Conservation (phyloP, 2,113 vertebrate species). For the Heterotis niloticus region DNA sequence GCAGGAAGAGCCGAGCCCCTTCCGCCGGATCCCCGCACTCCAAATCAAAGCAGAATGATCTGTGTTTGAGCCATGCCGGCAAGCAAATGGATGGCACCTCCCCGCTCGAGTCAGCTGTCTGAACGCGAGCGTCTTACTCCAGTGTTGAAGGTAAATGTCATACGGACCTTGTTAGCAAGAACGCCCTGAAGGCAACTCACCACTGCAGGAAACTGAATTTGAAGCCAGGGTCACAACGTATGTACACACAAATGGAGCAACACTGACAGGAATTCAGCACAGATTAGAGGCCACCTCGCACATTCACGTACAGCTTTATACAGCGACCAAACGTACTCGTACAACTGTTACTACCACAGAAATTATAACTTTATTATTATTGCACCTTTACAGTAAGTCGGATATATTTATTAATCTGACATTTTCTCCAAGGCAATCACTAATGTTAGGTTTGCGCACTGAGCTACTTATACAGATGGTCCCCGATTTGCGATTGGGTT, state of each 20-base stretch:
- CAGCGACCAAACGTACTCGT: not conserved
- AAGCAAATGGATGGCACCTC: slow-evolving; percentile 30
- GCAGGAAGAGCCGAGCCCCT: slow-evolving; percentile 10
- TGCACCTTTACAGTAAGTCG: too few relatives aligned
- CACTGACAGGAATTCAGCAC: not conserved
- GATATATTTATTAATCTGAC: too few relatives aligned
- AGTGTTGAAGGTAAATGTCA: slow-evolving; percentile 34
- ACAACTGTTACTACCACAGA: not conserved
- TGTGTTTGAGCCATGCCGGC: slow-evolving; percentile 15
- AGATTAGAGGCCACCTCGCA: not conserved
- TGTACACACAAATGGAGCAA: not conserved
- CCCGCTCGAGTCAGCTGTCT: slow-evolving; percentile 32
- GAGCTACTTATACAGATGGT: too few relatives aligned
- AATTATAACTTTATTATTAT: not conserved
- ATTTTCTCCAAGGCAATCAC: not conserved
- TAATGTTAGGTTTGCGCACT: too few relatives aligned
- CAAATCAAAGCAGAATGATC: slow-evolving; percentile 44
- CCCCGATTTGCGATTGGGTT: too few relatives aligned
- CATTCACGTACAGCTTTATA: not conserved
- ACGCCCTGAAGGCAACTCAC: slow-evolving; percentile 22
- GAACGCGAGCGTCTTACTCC: slow-evolving; percentile 17
- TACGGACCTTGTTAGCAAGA: slow-evolving; percentile 34
- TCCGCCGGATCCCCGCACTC: slow-evolving; percentile 24
- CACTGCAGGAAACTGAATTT: slow-evolving; percentile 40
- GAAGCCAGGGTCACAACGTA: slow-evolving; percentile 33